These are phyloP conservation scores for Drosophila pseudoananassae DNA, from an alignment of 1,140 invertebrate genomes.

Conservation along the genomic window DNA sequence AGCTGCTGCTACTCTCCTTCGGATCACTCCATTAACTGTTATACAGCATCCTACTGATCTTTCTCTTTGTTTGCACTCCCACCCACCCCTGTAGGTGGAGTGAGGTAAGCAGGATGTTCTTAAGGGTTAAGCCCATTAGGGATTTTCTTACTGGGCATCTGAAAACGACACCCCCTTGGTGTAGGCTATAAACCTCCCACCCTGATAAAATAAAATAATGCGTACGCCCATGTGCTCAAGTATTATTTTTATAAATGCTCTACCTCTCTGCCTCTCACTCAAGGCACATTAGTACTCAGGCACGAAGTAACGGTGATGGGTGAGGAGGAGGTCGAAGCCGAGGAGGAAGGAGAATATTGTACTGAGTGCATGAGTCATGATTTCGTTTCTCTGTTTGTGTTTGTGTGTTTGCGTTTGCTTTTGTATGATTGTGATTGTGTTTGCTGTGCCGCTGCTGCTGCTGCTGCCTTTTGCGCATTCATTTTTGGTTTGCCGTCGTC, in stretches of 20 bases:
- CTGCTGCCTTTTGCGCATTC: slow-evolving; percentile 73
- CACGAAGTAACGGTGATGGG: slow-evolving; percentile 66
- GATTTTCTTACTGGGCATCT: no score
- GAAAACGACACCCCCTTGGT: not conserved
- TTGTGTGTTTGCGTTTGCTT: slow-evolving; percentile 7
- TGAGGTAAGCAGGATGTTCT: no score
- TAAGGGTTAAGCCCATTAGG: not conserved
- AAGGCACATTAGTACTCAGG: slow-evolving; percentile 67
- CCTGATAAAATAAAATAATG: not conserved
- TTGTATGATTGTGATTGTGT: slow-evolving; percentile 12
- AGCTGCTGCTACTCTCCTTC: slow-evolving; percentile 39
- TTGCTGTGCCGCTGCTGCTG: slow-evolving; percentile 25
- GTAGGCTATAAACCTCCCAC: not conserved
- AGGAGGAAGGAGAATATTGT: slow-evolving; percentile 47
- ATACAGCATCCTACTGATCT: not conserved
- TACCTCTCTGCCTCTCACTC: slow-evolving; percentile 16
- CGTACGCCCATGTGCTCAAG: slow-evolving; percentile 39
- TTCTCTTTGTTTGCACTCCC: not conserved
- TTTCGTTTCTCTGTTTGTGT: slow-evolving; percentile 47
- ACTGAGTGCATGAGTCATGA: slow-evolving; percentile 75
- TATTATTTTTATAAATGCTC: slow-evolving; percentile 71
- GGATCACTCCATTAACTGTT: slow-evolving; percentile 9
- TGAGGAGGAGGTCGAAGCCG: slow-evolving; percentile 1
- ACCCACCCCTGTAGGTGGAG: not conserved
- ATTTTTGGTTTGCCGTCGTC: slow-evolving; percentile 71